Percentiles rank a stretch among this genome's conserved stretches.
These are phyloP conservation scores for Gastrophryne carolinensis DNA, from an alignment of 2,797 vertebrate genomes.

Conservation along the genomic window DNA sequence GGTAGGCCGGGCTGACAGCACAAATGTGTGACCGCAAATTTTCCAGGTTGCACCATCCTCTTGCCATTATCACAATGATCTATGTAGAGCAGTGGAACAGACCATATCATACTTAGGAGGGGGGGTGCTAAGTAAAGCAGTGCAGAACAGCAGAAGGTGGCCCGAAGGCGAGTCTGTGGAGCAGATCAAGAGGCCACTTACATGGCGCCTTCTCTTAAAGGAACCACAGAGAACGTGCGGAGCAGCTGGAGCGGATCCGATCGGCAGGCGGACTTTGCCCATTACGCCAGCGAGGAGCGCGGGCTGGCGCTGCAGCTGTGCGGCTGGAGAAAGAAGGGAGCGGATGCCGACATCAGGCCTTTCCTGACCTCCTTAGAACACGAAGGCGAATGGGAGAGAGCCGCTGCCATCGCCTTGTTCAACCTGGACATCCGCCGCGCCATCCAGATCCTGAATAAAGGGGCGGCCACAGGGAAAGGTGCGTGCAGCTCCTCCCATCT, in stretches of 20 bases:
- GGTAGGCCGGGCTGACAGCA: no score
- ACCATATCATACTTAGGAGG: no score
- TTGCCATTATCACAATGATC: no score
- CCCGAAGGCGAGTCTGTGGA: no score
- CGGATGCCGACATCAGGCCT: slow-evolving; percentile 84
- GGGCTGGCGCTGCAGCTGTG: slow-evolving; percentile 90
- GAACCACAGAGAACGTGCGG: slow-evolving; percentile 81
- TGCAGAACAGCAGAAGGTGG: no score
- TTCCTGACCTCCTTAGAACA: slow-evolving; percentile 90
- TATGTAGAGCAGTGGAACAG: no score
- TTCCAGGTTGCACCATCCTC: no score
- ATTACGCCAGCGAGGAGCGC: slow-evolving; percentile 90
- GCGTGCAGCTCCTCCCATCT: neutral
- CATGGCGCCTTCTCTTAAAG: slow-evolving; percentile 65
- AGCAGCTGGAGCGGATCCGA: slow-evolving; percentile 89
- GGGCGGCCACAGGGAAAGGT: slow-evolving; percentile 90
- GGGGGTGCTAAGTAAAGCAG: no score
- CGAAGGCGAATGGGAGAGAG: slow-evolving; percentile 92
- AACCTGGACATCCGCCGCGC: slow-evolving; percentile 94
- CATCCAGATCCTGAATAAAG: slow-evolving; percentile 95
- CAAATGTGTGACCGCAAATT: no score
- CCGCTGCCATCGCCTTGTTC: slow-evolving; percentile 93
- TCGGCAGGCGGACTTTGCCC: slow-evolving; percentile 81
- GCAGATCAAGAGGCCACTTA: no score
- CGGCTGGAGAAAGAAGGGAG: slow-evolving; percentile 90